These are phyloP conservation scores for Callaeas wilsoni DNA, from an alignment of 2,113 vertebrate genomes.

Conservation along the genomic window DNA sequence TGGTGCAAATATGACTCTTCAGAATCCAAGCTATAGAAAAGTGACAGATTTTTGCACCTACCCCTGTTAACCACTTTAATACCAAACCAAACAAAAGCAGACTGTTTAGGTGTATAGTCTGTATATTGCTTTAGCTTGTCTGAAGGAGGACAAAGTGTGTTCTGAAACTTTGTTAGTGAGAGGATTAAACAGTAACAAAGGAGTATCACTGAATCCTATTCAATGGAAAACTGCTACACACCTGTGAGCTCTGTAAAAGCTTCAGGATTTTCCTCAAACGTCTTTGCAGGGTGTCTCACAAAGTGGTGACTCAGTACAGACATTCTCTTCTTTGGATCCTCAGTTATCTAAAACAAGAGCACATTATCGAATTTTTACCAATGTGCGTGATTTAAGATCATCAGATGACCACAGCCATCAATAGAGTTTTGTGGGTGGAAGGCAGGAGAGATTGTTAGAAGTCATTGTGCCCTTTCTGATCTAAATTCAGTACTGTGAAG, in stretches of 20 bases:
- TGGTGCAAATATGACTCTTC: neutral
- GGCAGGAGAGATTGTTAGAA: neutral
- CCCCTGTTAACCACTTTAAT: neutral
- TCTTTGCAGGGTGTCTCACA: slow-evolving; percentile 85
- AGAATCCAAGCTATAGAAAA: neutral
- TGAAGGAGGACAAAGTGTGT: neutral
- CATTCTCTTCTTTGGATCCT: slow-evolving; percentile 79
- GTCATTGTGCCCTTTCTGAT: neutral
- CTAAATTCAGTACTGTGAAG: neutral
- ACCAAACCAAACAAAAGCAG: neutral
- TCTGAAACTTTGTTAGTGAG: neutral
- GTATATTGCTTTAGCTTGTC: neutral
- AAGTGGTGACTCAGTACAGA: slow-evolving; percentile 89
- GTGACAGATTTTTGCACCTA: neutral
- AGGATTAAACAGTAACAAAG: neutral
- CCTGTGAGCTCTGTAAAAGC: slow-evolving; percentile 76
- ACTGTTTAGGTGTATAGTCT: neutral
- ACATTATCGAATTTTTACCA: neutral
- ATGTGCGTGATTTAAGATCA: neutral
- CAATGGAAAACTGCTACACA: slow-evolving; percentile 40
- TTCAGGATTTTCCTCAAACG: slow-evolving; percentile 74
- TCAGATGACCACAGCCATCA: neutral
- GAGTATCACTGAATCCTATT: neutral
- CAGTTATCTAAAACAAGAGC: slow-evolving; percentile 78
- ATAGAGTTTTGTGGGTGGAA: neutral